phyloP scores from a whole-genome alignment of 2,113 vertebrate species.

The Clarias macrocephalus region DNA sequence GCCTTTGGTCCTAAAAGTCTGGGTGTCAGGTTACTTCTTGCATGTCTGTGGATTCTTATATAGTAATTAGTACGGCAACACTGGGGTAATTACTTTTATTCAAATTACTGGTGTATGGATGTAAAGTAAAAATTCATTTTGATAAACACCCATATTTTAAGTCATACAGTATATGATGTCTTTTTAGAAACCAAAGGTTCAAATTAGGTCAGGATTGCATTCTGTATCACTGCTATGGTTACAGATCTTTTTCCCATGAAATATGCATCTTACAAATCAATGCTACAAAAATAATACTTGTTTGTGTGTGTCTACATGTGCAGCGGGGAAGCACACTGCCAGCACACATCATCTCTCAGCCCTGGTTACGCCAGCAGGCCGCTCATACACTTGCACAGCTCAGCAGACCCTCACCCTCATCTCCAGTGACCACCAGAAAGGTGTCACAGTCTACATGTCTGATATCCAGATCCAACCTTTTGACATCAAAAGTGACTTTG shows the following conservation, averaged over 20 bases:
- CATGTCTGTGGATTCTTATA: not conserved
- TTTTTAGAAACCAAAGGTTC: not conserved
- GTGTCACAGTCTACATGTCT: slow-evolving; percentile 82
- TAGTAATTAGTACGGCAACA: not conserved
- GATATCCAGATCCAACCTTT: slow-evolving; percentile 94
- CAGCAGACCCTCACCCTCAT: slow-evolving; percentile 88
- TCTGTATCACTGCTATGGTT: not conserved
- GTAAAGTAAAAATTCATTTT: not conserved
- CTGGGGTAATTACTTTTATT: not conserved
- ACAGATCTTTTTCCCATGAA: not conserved
- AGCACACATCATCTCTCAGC: slow-evolving; percentile 85
- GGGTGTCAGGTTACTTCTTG: too few species aligned
- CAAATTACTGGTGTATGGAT: not conserved
- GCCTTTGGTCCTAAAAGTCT: too few species aligned
- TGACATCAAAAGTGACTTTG: slow-evolving; percentile 91
- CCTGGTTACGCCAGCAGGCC: slow-evolving; percentile 88
- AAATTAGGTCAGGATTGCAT: not conserved
- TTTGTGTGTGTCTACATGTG: slow-evolving; percentile 24
- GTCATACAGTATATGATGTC: not conserved
- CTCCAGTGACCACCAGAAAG: slow-evolving; percentile 92
- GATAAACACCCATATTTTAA: not conserved
- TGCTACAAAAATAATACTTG: not conserved
- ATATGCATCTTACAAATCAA: not conserved
- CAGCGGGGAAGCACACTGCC: slow-evolving; percentile 90
- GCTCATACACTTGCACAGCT: slow-evolving; percentile 84